Base-by-base conservation (phyloP, 2,797 vertebrate genomes). In the Percopsis omiscomaycus region DNA sequence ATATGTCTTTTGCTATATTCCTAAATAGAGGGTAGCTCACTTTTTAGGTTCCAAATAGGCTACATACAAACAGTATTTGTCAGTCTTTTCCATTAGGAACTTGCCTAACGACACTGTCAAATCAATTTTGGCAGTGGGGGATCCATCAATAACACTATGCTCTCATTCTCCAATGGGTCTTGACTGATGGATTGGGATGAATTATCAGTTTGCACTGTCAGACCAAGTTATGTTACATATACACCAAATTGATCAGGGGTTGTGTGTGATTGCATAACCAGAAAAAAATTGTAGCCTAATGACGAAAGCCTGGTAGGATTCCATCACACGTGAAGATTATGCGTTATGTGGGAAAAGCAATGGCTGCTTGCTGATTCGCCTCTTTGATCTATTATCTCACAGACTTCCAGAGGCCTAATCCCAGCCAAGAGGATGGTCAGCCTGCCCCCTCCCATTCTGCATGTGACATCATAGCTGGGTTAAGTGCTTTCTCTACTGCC, bases 331-430 rank as follows among this genome's bases (percentile, higher is more conserved):
- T 84, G 82, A 85, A 79, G 79, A 83, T 77, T 75, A 83, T 71
- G 77, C 61, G 47, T 78, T 81, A 69, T 66, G 86, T 85, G 88
- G 78, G 81, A 74, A 85, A 88, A 73, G 59, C 74, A 75, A 76
- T 67, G 74, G 74, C 75, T 80, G 74, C 77, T 85, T 73, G 83
- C 73, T 28, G 78, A 74, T 84, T 76, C 67, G 69, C 79, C 68
- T 85, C 88, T 93, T 92, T 93, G 89, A 92, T 92, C 89, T 88
- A 88, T 93, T 92, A 92, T 92, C 91, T 89, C 55, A 64, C 85
- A 89, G 86, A 86, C 86, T 88, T 91, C 83, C 89, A 91, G 83
- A 42, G 79, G 83, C 78, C 79, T 91, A 90, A 91, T 92, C 89
- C 83, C 73, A 77, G 84, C 75, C 78, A 89, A 75, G 68, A 85